Conservation (phyloP, 2,113 vertebrate species). For the Vulpes lagopus region DNA sequence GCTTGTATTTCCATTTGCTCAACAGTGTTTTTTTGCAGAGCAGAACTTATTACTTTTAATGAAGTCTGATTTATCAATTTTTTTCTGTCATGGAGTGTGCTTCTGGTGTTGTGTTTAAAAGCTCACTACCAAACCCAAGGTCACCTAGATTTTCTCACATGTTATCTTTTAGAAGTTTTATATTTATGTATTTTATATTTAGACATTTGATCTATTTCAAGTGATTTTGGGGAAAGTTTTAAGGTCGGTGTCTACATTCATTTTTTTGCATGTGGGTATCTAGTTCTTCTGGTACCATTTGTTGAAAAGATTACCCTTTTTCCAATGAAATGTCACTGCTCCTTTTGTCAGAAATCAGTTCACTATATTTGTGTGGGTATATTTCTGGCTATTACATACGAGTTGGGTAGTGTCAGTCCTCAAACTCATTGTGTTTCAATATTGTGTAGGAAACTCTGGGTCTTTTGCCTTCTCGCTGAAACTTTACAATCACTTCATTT, state of each 20-base stretch:
- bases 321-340: background rate
- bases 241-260: background rate
- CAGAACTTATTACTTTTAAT: conserved; percentile 15
- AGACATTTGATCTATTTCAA: background rate
- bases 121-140: background rate
- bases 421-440: background rate
- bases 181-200: background rate
- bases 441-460: background rate
- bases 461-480: background rate
- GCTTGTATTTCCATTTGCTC: background rate
- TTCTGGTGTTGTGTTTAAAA: conserved; percentile 8
- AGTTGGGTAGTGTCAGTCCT: background rate
- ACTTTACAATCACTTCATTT: background rate
- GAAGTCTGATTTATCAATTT: background rate
- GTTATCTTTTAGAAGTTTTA: background rate
- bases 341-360: background rate
- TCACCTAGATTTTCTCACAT: background rate
- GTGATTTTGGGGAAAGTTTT: background rate
- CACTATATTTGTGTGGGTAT: background rate
- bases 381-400: background rate
- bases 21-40: background rate
- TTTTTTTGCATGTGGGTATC: background rate
- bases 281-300: background rate
- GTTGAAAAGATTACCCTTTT: background rate
- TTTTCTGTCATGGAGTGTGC: background rate